Conservation (phyloP, 2,797 vertebrate species). For the Spea hammondii region DNA sequence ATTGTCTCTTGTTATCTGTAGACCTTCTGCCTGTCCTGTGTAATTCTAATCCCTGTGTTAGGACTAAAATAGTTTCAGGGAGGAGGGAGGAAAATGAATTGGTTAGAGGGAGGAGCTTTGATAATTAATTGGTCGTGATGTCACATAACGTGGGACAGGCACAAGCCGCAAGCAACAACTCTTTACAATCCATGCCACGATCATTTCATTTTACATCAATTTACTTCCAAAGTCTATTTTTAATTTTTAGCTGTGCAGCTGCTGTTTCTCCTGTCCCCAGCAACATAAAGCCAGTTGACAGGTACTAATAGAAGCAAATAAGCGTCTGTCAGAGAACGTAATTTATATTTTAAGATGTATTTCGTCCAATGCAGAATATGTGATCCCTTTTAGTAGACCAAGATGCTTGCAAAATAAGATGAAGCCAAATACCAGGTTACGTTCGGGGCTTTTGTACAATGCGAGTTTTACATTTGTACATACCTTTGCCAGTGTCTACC, state of each 20-base stretch:
- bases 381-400: too few relatives aligned
- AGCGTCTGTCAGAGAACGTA: not conserved
- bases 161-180: not conserved
- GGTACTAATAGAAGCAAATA: constrained; percentile 5
- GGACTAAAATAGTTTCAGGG: constrained; percentile 49
- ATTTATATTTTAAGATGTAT: not conserved
- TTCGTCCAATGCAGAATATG: not conserved
- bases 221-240: constrained; percentile 16
- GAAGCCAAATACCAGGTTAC: too few relatives aligned
- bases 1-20: constrained; percentile 28
- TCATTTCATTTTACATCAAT: not conserved
- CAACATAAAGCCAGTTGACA: constrained; percentile 2
- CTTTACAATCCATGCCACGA: constrained; percentile 6
- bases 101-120: too few relatives aligned
- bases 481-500: too few relatives aligned
- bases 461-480: too few relatives aligned
- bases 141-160: constrained; percentile 23
- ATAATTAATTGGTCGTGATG: constrained; percentile 28
- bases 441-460: too few relatives aligned
- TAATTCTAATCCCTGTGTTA: constrained; percentile 47
- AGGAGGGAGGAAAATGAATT: constrained; percentile 17
- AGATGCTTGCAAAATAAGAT: too few relatives aligned
- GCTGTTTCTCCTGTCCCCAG: not conserved
- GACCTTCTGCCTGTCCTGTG: constrained; percentile 23
- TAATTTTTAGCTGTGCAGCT: constrained; percentile 16